Percentiles rank a stretch among this genome's conserved stretches.
Evolutionary conservation across 2,113 vertebrate species (phyloP).

Genomic region (Carlito syrichta): DNA sequence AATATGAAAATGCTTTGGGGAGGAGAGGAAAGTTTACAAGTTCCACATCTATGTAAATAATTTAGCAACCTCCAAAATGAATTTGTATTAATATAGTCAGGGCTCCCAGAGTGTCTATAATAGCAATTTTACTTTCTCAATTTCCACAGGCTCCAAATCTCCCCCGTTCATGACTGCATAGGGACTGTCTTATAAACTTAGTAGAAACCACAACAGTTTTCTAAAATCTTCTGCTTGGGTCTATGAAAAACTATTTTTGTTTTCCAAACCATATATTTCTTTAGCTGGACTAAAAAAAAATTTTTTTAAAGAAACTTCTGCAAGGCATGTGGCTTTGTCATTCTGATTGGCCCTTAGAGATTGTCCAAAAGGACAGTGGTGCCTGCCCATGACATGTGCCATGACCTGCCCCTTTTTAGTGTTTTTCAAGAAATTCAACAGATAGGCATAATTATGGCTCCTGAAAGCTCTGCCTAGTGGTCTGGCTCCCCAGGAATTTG

Average conservation of each 20-base stretch:
- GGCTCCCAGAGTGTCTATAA: constrained; percentile 48
- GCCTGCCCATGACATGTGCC: neutral
- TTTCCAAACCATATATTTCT: neutral
- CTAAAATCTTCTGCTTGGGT: neutral
- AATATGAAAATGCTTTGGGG: constrained; percentile 36
- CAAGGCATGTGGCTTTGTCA: neutral
- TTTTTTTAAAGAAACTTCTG: neutral
- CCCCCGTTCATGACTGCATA: constrained; percentile 10
- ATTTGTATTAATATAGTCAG: constrained; percentile 61
- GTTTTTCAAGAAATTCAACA: constrained; percentile 10
- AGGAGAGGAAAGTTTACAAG: constrained; percentile 27
- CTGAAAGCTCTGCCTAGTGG: neutral
- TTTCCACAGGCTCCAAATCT: constrained; percentile 29
- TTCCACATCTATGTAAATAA: constrained; percentile 57
- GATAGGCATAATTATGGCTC: constrained; percentile 32
- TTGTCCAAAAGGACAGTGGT: neutral
- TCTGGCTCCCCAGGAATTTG: constrained; percentile 37
- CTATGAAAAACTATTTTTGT: neutral
- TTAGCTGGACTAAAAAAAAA: neutral
- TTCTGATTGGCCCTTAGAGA: neutral
- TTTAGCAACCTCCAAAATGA: constrained; percentile 66
- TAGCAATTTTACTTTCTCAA: constrained; percentile 44
- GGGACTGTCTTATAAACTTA: constrained; percentile 23
- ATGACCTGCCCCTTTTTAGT: neutral
- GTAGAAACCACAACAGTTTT: constrained; percentile 9